Evolutionary conservation across 23 tunicate genomes (phyloP).

Genomic region (Trididemnum nubilum): DNA sequence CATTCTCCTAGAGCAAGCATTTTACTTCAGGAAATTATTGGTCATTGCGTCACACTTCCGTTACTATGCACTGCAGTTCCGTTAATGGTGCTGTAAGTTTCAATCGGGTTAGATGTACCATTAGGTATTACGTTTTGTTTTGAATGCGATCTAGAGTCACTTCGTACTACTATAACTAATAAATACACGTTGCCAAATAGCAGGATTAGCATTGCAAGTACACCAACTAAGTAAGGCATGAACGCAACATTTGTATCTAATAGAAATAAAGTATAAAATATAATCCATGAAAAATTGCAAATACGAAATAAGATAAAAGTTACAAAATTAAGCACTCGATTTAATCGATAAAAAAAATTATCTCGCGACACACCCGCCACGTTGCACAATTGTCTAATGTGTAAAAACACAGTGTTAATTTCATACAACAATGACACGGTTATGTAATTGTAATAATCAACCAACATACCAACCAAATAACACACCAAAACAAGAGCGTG

Average conservation of each 20-base stretch:
- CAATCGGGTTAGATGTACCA: too few species aligned
- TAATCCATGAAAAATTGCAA: slow-evolving; percentile 12
- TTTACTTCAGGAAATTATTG: too few species aligned
- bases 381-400: neutral
- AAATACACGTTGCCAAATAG: neutral
- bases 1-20: too few species aligned
- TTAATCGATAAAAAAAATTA: neutral
- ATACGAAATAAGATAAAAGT: slow-evolving; percentile 6
- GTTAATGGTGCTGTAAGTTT: too few species aligned
- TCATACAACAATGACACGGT: slow-evolving; percentile 12
- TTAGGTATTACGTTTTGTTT: too few species aligned
- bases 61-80: too few species aligned
- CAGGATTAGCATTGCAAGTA: neutral
- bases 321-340: neutral
- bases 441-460: slow-evolving; percentile 4
- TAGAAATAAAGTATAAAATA: slow-evolving; percentile 2
- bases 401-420: slow-evolving; percentile 17
- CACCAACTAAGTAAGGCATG: neutral
- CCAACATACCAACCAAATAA: neutral
- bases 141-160: neutral
- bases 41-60: too few species aligned
- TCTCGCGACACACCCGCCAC: neutral
- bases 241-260: neutral
- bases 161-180: neutral
- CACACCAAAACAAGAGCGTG: neutral